Base-by-base conservation (phyloP, 2,888 invertebrate species). In the Trichacis sp. region DNA sequence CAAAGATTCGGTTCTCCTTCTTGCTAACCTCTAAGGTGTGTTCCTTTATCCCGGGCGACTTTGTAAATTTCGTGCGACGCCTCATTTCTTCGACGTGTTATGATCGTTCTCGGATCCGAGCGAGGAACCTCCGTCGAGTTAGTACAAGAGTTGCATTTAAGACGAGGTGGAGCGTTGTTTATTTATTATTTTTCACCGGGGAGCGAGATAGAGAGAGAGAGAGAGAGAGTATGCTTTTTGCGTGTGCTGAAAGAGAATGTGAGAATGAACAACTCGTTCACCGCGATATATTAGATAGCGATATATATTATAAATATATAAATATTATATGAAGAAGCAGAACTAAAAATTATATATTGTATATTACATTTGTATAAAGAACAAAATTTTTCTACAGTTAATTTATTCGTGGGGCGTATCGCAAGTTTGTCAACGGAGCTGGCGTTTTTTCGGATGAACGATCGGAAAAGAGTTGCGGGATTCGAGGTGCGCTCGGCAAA, bases 361-460 rank as follows among this genome's bases (percentile, higher is more conserved):
- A 84, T 83, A 84, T 83, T 84, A 81, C 75, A 79, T 84, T 83
- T 84, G 84, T 84, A 84, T 84, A 84, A 84, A 84, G 83, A 76
- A 78, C 72, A 8, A 77, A 78, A 76, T 77, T 82, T 83, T 83
- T 82, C 78, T 83, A 83, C 82, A 78, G 75, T 83, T 83, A 82
- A 83, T 83, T 83, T 83, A 83, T 83, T 83, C 81, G 81, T 24
- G 78, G 80, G 78, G 79, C 78, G 80, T 77, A 79, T 78, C 77
- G 81, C 79, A 77, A 78, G 76, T 74, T 75, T 71, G 66, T 68
- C 52, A 68, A 60, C 58, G 53, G 48, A 38, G 43, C 38, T 12
- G 40, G 11, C 20, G 40, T 40, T 52, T 36, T 36, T 36, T 36
- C 36, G n/a, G 36, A 36, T 5, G 3, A 11, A 5, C n/a, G 2